Conservation (phyloP, 2,113 vertebrate species). For the Rynchops niger region DNA sequence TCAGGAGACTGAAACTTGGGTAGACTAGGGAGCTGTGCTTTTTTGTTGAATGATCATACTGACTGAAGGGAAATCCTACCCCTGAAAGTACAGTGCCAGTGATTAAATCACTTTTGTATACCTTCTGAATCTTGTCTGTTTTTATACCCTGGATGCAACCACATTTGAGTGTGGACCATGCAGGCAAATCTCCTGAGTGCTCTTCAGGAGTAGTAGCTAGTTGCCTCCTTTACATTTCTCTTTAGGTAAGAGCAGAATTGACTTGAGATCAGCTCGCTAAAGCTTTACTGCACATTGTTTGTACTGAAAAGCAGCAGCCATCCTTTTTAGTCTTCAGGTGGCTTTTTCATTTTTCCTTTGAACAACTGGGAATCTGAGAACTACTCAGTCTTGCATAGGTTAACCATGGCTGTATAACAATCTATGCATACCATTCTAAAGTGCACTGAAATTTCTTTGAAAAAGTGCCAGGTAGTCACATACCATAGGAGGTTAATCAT, state of each 20-base stretch:
- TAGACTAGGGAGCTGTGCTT: neutral
- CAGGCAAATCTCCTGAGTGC: neutral
- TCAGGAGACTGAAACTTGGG: neutral
- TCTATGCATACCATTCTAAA: neutral
- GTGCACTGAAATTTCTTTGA: neutral
- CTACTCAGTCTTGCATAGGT: neutral
- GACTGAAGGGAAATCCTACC: neutral
- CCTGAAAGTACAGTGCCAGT: neutral
- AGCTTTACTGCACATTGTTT: neutral
- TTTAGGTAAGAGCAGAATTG: neutral
- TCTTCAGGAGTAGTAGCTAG: neutral
- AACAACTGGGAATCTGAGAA: neutral
- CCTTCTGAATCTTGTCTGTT: neutral
- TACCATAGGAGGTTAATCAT: neutral
- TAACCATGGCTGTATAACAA: neutral
- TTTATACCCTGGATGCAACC: neutral
- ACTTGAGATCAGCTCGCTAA: neutral
- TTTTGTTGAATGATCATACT: neutral
- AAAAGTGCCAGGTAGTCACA: neutral
- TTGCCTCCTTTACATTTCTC: accelerated
- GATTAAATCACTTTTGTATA: neutral
- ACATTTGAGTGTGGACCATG: neutral
- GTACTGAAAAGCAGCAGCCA: neutral
- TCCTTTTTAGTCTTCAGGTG: neutral
- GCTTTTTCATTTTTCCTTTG: neutral